phyloP scores from a whole-genome alignment of 2,113 vertebrate genomes.

The Forbesichthys agassizii region DNA sequence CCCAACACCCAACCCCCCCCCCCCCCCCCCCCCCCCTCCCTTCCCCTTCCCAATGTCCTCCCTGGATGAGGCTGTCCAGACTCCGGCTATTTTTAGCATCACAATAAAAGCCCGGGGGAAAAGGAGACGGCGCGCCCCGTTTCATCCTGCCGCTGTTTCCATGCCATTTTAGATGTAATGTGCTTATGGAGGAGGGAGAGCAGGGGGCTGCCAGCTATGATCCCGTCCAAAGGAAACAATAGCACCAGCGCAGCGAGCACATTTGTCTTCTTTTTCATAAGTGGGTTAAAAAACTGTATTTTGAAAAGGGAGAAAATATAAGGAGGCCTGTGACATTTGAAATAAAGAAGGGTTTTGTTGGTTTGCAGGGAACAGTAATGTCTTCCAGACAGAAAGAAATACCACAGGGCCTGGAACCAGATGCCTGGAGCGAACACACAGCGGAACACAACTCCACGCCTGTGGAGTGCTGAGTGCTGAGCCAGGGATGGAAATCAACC shows the following conservation, averaged over 20 bases:
- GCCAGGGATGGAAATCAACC: not conserved
- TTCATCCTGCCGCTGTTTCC: conserved; percentile 53
- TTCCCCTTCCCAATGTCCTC: not conserved
- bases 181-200: conserved; percentile 51
- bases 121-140: not conserved
- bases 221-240: conserved; percentile 74
- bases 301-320: conserved; percentile 37
- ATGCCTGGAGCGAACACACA: conserved; percentile 43
- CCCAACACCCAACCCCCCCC: no score
- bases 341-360: conserved; percentile 72
- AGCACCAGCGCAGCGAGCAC: conserved; percentile 46
- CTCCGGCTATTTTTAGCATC: conserved; percentile 68
- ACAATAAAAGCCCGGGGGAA: conserved; percentile 59
- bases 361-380: conserved; percentile 65
- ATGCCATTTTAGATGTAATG: conserved; percentile 69
- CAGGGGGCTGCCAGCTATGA: conserved; percentile 15
- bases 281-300: conserved; percentile 53
- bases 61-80: conserved; percentile 14
- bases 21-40: not conserved
- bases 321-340: conserved; percentile 64
- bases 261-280: conserved; percentile 19
- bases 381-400: conserved; percentile 64
- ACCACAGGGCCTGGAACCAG: conserved; percentile 55
- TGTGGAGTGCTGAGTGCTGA: conserved; percentile 42
- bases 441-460: conserved; percentile 39